Evolutionary conservation across 2,113 vertebrate species (phyloP), one percentile per base, ranked within the genome.

Genomic region (Phaethon lepturus): DNA sequence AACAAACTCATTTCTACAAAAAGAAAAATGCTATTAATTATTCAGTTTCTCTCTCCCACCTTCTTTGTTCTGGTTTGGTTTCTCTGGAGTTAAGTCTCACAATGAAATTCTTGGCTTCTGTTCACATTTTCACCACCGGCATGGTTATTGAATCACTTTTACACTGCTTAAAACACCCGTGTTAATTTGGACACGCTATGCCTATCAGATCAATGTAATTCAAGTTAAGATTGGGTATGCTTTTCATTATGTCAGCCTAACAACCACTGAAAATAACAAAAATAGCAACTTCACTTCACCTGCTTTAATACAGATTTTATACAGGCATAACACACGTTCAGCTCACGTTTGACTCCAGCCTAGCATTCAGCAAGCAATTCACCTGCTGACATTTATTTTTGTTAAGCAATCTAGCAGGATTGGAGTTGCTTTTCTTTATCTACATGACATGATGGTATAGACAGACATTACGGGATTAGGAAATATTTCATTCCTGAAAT

Each of bases 401-500:
- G 72, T 79, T 93, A 97, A 93, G 92, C 68, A 93, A 86, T 96
- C 93, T 63, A 95, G 72, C 59, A 94, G 93, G 74, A 66, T 81
- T 79, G 33, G 80, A 96, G 95, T 87, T 97, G 86, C 88, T 94
- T 76, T 87, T 83, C 50, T 75, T 96, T 92, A 97, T 96, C 95
- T 90, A 60, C 28, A 62, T 74, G 71, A 71, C 60, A 96, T 14
- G 71, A 96, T 56, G 90, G 85, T 75, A 93, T 9, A 83, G 86
- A 93, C 76, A 97, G 95, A 92, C 88, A 96, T 95, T 95, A 95
- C 88, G 88, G 82, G 92, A 90, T 93, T 94, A 94, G 95, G 87
- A 96, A 97, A 96, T 91, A 96, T 62, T 96, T 92, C 85, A 96
- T 96, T 96, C 66, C 60, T 89, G 90, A 97, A 96, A 97, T 50